Base-by-base conservation (phyloP, 1,140 invertebrate species). In the Elymnias hypermnestra region DNA sequence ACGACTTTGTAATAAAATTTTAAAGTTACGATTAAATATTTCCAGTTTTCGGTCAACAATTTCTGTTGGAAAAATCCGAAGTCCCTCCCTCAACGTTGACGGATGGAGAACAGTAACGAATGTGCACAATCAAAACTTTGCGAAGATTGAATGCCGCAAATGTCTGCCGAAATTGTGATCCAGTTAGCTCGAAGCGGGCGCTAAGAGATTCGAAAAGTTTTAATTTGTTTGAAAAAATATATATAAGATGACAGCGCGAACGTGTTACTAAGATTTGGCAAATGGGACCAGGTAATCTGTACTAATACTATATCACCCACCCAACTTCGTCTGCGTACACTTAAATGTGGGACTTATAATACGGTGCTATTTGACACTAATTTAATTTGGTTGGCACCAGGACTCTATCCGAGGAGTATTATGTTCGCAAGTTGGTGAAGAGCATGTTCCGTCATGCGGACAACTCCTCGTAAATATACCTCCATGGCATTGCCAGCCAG, bases 41-140 rank as follows among this genome's bases (percentile, higher is more conserved):
- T 13, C 26, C 10, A 2, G 5, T 13, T 2, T 5, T 12, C 2
- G 1, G 3, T 15, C n/a, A 15, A 15, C 13, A 33, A 33, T 15
- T 33, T 33, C 13, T 33, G 29, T 6, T 15, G 15, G 15, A 33
- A 33, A 15, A 33, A 15, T 15, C 1, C 7, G 12, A 33, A 33
- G 13, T 15, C 13, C 14, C 14, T 15, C n/a, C n/a, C 29, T 15
- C 14, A 33, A 53, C 62, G 57, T 60, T 71, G 64, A 75, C 62
- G 63, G 60, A 67, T 64, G 52, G 58, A 31, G 52, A 36, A 46
- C 59, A 41, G 58, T 70, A 70, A 75, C 63, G 53, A 70, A 75
- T 72, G 68, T 63, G 69, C 59, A 67, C 67, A 75, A 68, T 72
- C 69, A 70, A 72, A 72, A 75, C 59, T 72, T 75, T 45, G 65